A percentile compares a stretch with the other conserved stretches of the same genome.
Evolutionary conservation across 2,113 vertebrate species (phyloP).

Genomic region (Lates calcarifer): DNA sequence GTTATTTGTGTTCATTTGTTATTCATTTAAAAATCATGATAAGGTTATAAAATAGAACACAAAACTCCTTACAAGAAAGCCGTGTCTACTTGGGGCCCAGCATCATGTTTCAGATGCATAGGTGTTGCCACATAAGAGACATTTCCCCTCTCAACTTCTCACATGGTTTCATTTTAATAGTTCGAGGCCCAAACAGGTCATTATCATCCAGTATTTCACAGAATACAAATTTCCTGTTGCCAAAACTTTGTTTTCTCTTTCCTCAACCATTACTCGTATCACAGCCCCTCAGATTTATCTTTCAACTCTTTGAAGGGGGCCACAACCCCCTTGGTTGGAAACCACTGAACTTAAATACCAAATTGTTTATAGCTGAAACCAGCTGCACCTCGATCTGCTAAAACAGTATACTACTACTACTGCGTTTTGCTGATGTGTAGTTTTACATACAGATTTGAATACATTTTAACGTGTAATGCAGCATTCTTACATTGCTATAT

Average conservation of each 20-base stretch:
- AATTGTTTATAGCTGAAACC: too few relatives aligned
- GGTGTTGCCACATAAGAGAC: not conserved
- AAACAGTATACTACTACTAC: not conserved
- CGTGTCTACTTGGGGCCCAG: not conserved
- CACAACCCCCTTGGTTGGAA: too few relatives aligned
- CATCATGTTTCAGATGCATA: not conserved
- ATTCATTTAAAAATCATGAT: not conserved
- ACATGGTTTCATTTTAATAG: not conserved
- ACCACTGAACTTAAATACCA: too few relatives aligned
- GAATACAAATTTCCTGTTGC: not conserved
- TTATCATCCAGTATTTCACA: not conserved
- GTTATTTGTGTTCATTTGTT: not conserved
- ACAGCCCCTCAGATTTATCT: not conserved
- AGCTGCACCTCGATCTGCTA: not conserved
- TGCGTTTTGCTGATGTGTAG: too few relatives aligned
- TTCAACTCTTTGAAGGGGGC: not conserved
- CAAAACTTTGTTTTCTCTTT: not conserved
- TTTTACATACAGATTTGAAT: too few relatives aligned
- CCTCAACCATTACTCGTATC: not conserved
- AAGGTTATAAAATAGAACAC: not conserved
- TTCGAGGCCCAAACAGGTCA: not conserved
- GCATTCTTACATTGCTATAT: too few relatives aligned
- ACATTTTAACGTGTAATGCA: too few relatives aligned
- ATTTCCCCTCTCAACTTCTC: not conserved
- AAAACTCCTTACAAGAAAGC: not conserved